These are phyloP conservation scores for Centruroides sculpturatus DNA, from an alignment of 1,140 invertebrate species.

Conservation along the genomic window DNA sequence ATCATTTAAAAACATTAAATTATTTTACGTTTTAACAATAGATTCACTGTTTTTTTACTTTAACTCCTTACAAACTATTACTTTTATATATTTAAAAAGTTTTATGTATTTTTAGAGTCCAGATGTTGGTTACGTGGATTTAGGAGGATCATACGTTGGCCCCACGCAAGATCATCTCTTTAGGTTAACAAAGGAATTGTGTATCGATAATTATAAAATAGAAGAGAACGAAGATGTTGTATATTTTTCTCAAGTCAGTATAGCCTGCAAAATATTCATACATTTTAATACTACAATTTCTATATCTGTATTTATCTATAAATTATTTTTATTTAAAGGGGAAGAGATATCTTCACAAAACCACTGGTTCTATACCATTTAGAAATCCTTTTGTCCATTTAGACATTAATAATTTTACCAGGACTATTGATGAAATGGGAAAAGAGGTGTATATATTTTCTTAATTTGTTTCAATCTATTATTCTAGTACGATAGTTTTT, in stretches of 20 bases:
- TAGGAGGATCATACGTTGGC: conserved; percentile 24
- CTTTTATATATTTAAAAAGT: too few species aligned
- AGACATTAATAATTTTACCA: conserved; percentile 19
- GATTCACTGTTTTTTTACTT: too few species aligned
- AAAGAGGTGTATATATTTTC: conserved; percentile 16
- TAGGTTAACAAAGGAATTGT: conserved; percentile 26
- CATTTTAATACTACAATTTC: too few species aligned
- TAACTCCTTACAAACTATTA: too few species aligned
- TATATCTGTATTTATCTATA: too few species aligned
- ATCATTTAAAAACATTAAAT: too few species aligned
- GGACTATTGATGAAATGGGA: conserved; percentile 21
- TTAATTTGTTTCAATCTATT: too few species aligned
- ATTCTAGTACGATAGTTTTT: too few species aligned
- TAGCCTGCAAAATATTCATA: neutral
- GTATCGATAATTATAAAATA: conserved; percentile 25
- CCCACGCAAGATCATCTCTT: conserved; percentile 20
- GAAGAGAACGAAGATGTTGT: conserved; percentile 17
- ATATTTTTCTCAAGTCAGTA: conserved; percentile 18
- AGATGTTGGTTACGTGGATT: conserved; percentile 20
- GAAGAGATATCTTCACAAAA: too few species aligned
- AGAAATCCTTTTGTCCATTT: neutral
- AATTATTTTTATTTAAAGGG: too few species aligned
- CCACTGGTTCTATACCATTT: too few species aligned
- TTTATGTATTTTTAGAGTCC: conserved; percentile 11
- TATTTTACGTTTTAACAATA: too few species aligned